These are phyloP conservation scores for Pygmarrhopalites habei DNA, from an alignment of 1,140 invertebrate species.

Conservation along the genomic window DNA sequence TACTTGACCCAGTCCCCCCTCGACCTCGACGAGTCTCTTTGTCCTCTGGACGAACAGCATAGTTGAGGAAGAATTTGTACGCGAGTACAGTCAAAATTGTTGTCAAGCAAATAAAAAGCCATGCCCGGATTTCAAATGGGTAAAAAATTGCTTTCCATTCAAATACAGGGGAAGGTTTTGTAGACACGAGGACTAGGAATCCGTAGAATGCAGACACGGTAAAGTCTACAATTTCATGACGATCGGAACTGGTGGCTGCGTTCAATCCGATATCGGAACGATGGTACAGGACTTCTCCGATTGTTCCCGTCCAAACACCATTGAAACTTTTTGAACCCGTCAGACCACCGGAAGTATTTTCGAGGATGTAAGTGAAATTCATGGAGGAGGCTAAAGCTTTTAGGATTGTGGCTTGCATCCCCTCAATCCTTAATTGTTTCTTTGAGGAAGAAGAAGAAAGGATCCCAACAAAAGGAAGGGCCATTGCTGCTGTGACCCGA, in stretches of 20 bases:
- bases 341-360: conserved; percentile 13
- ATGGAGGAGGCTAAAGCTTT: conserved; percentile 10
- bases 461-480: conserved; percentile 25
- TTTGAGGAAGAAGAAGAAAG: background rate
- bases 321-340: conserved; percentile 24
- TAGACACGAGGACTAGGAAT: conserved; percentile 32
- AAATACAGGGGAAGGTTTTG: conserved; percentile 30
- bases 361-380: conserved; percentile 23
- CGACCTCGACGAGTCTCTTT: background rate
- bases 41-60: background rate
- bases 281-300: conserved; percentile 24
- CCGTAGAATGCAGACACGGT: conserved; percentile 30
- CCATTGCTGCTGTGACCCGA: conserved; percentile 23
- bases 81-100: conserved; percentile 11
- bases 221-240: conserved; percentile 29
- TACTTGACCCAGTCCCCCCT: background rate
- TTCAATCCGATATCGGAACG: conserved; percentile 30
- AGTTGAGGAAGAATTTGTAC: conserved; percentile 24
- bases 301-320: conserved; percentile 32
- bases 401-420: conserved; percentile 31
- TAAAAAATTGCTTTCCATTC: conserved; percentile 35
- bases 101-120: conserved; percentile 11
- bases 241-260: conserved; percentile 19
- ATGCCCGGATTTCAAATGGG: conserved; percentile 19
- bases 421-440: conserved; percentile 18